phyloP scores from a whole-genome alignment of 2,888 invertebrate species.

The Aphrophora alni region DNA sequence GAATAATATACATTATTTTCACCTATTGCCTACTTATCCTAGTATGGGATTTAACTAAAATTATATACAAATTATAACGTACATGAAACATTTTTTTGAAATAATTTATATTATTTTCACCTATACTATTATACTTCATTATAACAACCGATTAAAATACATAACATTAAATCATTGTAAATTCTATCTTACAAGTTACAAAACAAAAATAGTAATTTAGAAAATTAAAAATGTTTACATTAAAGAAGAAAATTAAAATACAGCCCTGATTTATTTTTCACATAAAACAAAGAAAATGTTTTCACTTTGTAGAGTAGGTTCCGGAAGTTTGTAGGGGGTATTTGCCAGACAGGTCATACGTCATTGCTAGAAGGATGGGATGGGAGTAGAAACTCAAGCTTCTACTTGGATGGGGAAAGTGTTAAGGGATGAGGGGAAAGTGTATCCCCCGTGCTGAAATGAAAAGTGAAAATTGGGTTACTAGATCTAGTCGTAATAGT shows the following conservation, averaged over 20 bases:
- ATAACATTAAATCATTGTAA: no score
- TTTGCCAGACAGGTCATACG: constrained; percentile 6
- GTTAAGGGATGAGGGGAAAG: neutral
- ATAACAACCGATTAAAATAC: no score
- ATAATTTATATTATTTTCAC: no score
- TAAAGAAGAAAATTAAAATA: neutral
- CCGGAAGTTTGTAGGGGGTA: neutral
- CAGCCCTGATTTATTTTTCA: neutral
- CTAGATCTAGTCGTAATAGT: neutral
- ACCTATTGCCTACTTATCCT: no score
- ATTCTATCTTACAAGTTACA: no score
- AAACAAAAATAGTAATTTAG: neutral
- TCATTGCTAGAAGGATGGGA: neutral
- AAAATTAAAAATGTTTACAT: neutral
- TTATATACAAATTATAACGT: no score
- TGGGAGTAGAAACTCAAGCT: constrained; percentile 1
- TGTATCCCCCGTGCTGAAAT: neutral
- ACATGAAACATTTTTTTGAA: no score
- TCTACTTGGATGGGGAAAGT: neutral
- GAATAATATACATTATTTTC: no score
- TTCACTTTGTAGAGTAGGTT: neutral
- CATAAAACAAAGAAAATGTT: neutral
- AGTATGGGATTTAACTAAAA: no score
- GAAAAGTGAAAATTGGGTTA: neutral
- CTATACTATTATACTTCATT: no score